These are phyloP conservation scores for Girardia tigrina DNA, from an alignment of 2,888 invertebrate genomes.

Conservation along the genomic window DNA sequence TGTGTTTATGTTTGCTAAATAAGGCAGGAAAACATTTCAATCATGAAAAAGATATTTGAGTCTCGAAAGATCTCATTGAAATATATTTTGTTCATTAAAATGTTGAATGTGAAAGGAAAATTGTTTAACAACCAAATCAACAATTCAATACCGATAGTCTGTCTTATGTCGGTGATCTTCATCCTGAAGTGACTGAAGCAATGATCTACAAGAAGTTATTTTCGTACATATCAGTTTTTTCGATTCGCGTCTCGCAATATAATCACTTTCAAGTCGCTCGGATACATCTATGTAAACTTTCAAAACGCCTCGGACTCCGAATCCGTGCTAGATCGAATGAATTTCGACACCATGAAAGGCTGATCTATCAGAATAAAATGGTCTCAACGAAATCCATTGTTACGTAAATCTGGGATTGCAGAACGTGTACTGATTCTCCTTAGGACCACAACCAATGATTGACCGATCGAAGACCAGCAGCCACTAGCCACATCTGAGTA, in stretches of 20 bases:
- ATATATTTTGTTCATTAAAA: too few relatives aligned
- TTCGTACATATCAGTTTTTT: constrained; percentile 88
- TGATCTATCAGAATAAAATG: constrained; percentile 99
- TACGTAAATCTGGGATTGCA: constrained; percentile 93
- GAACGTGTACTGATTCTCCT: too few relatives aligned
- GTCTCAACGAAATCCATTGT: constrained; percentile 95
- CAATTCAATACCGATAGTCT: too few relatives aligned
- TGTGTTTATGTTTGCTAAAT: too few relatives aligned
- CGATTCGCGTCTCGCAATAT: constrained; percentile 93
- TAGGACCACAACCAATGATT: too few relatives aligned
- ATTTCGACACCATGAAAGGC: constrained; percentile 90
- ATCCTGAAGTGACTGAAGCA: constrained; percentile 93
- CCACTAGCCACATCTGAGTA: too few relatives aligned
- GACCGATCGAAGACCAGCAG: too few relatives aligned
- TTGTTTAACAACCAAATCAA: too few relatives aligned
- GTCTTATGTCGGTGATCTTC: constrained; percentile 98
- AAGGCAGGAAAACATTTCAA: too few relatives aligned
- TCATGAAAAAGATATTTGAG: too few relatives aligned
- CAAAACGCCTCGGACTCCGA: constrained; percentile 98
- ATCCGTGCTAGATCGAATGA: constrained; percentile 96
- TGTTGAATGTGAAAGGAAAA: too few relatives aligned
- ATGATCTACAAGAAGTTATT: constrained; percentile 98
- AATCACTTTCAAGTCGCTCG: constrained; percentile 86
- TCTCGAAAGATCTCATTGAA: too few relatives aligned
- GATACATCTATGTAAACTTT: constrained; percentile 99